Evolutionary conservation across 2,113 vertebrate species (phyloP), one percentile per base, ranked within the genome.

Genomic region (Caracal caracal): DNA sequence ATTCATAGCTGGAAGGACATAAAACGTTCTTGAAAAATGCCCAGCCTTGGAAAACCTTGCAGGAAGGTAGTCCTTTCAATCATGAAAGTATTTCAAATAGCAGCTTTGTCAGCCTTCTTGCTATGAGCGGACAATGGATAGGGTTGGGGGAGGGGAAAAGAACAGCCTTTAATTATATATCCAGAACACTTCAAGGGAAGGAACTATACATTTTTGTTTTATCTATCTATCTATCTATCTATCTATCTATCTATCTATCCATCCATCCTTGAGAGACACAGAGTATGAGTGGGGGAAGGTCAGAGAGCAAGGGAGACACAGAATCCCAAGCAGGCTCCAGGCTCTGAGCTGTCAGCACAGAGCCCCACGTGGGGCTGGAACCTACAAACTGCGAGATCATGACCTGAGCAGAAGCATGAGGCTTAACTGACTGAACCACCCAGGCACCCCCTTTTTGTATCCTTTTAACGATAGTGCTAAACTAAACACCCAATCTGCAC

Each of bases 1-100:
- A 86, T 97, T 93, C 79, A 51, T 94, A 88, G n/a, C 68, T 78
- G 88, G 68, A 97, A 83, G 70, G 61, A 90, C 30, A 81, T 75
- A 40, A 90, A 71, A 76, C 24, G 9, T 84, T 76, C 49, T 80
- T 92, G 24, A 92, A 94, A 94, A 93, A 53, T 63, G n/a, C 22
- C 59, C 43, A 70, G 10, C 89, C 53, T 93, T 83, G 47, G 89
- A 68, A 68, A 88, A 91, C 6, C 71, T 96, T 90, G 71, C n/a
- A 51, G 19, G 17, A 82, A 49, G 61, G 51, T 61, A 66, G 35
- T 28, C 28, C 43, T 96, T 79, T 93, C 35, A 49, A 56, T 93
- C 90, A 87, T 80, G 90, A 79, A 94, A 87, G 53, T 79, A 65
- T 92, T 98, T 96, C 90, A 82, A 30, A 91, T 35, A 82, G 51